Base-by-base conservation (phyloP, 2,113 vertebrate species). In the Chitala chitala region DNA sequence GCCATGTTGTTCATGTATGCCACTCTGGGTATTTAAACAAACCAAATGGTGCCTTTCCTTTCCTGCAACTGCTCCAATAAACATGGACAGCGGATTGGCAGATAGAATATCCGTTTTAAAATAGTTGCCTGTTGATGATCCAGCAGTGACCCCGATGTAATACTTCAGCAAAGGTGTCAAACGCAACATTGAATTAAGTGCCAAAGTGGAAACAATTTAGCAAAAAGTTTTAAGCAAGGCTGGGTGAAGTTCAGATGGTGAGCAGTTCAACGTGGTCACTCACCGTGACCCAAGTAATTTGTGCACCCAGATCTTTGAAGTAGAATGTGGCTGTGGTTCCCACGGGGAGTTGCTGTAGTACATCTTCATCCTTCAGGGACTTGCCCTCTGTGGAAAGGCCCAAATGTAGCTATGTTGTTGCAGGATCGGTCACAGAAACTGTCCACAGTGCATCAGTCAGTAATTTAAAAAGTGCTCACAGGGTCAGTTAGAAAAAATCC, bases 251-350 rank as follows among this genome's bases (percentile, higher is more conserved):
- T 3, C n/a, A 20, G 2, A 17, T 7, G 13, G 17, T n/a, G 53
- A 55, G 6, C 53, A 10, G 64, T 66, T 26, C 38, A n/a, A 10
- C 40, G 26, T n/a, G 2, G 4, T 44, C 22, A 76, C 93, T 93
- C 84, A 98, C 96, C n/a, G 94, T 98, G 81, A 94, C 93, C 95
- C 95, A 98, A 84, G 94, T 93, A 84, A 98, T 92, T 87, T 98
- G 95, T 0, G 96, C 88, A 22, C 96, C 96, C n/a, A 98, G 86
- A 80, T 96, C 96, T 9, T 87, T 91, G 86, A 98, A 98, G 87
- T 96, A 96, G 55, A 98, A 90, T 2, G 92, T 96, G 73, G 95
- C 93, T 0, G 96, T 98, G 83, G 96, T 98, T 82, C 96, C 96
- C 78, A 98, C 95, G 0, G 96, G 96, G 75, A 98, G 92, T 72